Evolutionary conservation across 2,113 vertebrate genomes (phyloP), one percentile per base, ranked within the genome.

Genomic region (Meleagris gallopavo): DNA sequence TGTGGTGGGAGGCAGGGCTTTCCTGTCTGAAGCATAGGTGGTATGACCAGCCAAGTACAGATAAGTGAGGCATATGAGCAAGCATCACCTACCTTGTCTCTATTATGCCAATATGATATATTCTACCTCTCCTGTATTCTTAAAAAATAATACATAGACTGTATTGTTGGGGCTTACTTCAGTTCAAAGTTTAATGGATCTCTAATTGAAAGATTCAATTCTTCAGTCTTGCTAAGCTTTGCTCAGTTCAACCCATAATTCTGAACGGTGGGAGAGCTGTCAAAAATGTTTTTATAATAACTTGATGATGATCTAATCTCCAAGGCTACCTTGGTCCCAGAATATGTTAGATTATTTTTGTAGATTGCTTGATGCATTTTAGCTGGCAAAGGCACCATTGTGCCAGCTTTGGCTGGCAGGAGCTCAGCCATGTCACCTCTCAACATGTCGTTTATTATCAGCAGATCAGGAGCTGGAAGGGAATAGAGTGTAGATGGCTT

Each of bases 391-490:
- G 29, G 38, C 30, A 86, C 43, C 14, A 32, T 57, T 79, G 48
- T 58, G 9, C 43, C 74, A 79, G 36, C 3, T 25, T 48, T 61
- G 43, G 30, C 36, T 94, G 79, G 27, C 58, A 72, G 71, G 27
- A 88, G n/a, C 58, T 91, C 67, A 87, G 36, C n/a, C 60, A 41
- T 57, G 89, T 75, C 48, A 77, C 46, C n/a, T 91, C 50, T 91
- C 71, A 65, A 80, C n/a, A 30, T 25, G 36, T 17, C 64, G 50
- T 76, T 66, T 80, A 72, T 73, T 90, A 73, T 83, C 72, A 64
- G 66, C 60, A 90, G 61, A 74, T 76, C 64, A 73, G 72, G 41
- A 91, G 14, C 69, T 90, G 67, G 72, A 88, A 89, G 86, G 55
- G 20, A 85, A 15, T 62, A 57, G 16, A 12, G 20, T 76, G 45